Evolutionary conservation across 2,113 vertebrate genomes (phyloP), one percentile per base, ranked within the genome.

Genomic region (Vidua macroura): DNA sequence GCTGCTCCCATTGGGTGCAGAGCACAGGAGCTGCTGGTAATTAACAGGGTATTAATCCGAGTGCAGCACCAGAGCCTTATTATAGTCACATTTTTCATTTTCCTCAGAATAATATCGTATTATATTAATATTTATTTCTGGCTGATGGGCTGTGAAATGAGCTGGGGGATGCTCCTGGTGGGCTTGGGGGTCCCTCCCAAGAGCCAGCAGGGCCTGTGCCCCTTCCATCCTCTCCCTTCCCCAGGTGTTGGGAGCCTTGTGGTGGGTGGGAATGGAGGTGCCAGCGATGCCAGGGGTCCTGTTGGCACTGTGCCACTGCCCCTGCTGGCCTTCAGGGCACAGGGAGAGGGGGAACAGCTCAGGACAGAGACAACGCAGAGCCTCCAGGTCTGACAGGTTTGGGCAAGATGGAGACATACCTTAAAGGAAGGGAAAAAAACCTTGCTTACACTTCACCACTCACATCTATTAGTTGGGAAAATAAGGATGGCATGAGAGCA

Each of bases 81-180:
- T 95, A 96, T 76, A 95, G 68, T 94, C 92, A 90, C 96, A 96
- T 97, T 96, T 96, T 93, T 96, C 95, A 96, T 76, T 93, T 93
- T 72, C 93, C 84, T 96, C 96, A 84, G 93, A 93, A 95, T 94
- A 94, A 90, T 95, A 92, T 93, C 85, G 0, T 52, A 92, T 96
- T 96, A 87, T 96, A 96, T 97, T 96, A 94, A 93, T 96, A 96
- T 96, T 96, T 96, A 96, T 96, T 97, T 96, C 95, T 96, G 46
- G 1, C 90, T 95, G 92, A 97, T 91, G 88, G 85, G 62, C 86
- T 93, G 79, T 6, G 62, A 81, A 94, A 96, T 94, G 93, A 96
- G 83, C 76, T 28, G 79, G 79, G 76, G 27, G 68, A 49, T 44
- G 69, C 28, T 80, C 35, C 0, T 48, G 92, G 52, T 69, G 67